phyloP scores from a whole-genome alignment of 1,140 invertebrate genomes.

The Drosophila tsacasi region DNA sequence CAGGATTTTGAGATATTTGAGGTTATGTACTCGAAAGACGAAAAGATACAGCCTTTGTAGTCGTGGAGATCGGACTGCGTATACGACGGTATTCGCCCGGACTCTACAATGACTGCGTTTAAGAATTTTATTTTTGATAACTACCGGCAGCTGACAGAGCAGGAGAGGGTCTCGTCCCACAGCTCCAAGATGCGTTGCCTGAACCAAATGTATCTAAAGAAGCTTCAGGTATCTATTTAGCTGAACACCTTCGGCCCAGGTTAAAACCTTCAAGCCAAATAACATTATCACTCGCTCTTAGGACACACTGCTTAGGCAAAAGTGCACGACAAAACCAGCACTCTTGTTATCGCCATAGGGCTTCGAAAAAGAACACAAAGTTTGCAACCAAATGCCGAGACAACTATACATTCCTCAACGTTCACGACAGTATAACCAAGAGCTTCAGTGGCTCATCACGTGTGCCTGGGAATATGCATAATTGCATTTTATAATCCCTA shows the following conservation, averaged over 20 bases:
- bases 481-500: constrained; percentile 76
- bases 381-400: constrained; percentile 24
- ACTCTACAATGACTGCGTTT: constrained; percentile 43
- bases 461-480: constrained; percentile 62
- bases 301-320: constrained; percentile 42
- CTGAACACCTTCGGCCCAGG: too few species aligned
- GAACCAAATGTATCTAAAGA: constrained; percentile 34
- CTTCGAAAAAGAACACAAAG: constrained; percentile 51
- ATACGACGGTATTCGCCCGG: constrained; percentile 24
- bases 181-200: constrained; percentile 53
- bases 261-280: background rate
- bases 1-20: too few species aligned
- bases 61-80: background rate
- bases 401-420: constrained; percentile 1
- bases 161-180: constrained; percentile 10
- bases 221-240: too few species aligned
- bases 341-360: constrained; percentile 39
- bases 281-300: background rate
- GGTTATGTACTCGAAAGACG: too few species aligned
- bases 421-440: background rate
- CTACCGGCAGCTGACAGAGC: constrained; percentile 29
- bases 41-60: too few species aligned
- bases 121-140: constrained; percentile 44
- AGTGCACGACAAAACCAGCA: constrained; percentile 4
- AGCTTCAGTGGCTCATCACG: constrained; percentile 23